Base-by-base conservation (phyloP, 1,140 invertebrate species). In the Drosophila pseudoananassae region DNA sequence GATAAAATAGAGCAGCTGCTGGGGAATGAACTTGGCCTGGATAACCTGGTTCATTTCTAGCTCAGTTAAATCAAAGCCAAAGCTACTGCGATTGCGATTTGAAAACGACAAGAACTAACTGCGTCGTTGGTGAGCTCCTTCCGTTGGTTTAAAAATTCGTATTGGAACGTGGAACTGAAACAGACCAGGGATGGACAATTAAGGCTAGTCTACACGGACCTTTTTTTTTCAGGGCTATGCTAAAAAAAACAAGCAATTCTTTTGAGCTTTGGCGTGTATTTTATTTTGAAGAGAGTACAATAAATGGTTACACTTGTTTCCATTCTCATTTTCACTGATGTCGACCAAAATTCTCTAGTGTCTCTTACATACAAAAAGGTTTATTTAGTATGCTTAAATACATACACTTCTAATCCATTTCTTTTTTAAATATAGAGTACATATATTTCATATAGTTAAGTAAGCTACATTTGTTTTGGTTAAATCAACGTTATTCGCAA, bases 1-100 rank as follows among this genome's bases (percentile, higher is more conserved):
- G 14, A 78, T 58, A 53, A 90, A 90, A 49, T 82, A 78, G 4
- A 90, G 52, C 54, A 90, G 38, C 55, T 90, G 85, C 61, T 90
- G 78, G 0, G 75, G 69, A 27, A 90, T 74, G 25, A 68, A 90
- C 43, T 63, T 78, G 0, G 64, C 51, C 45, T 69, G 47, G 20
- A 85, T 61, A n/a, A 66, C 36, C 60, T 76, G 50, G 36, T 90
- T 78, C 85, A 90, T 90, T 15, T 52, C 25, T n/a, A n/a, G 10
- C 0, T 36, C 10, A 4, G 3, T 36, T 4, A 4, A 36, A 10
- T 36, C 1, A 36, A 36, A 36, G 0, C 33, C 0, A 36, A 36
- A 36, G 33, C 10, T 36, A 36, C 33, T 43, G 17, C 12, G 14
- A 15, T 20, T 2, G 15, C 36, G 14, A 40, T 5, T 6, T 4